Conservation (phyloP, 1,140 invertebrate species). For the Papilio machaon region DNA sequence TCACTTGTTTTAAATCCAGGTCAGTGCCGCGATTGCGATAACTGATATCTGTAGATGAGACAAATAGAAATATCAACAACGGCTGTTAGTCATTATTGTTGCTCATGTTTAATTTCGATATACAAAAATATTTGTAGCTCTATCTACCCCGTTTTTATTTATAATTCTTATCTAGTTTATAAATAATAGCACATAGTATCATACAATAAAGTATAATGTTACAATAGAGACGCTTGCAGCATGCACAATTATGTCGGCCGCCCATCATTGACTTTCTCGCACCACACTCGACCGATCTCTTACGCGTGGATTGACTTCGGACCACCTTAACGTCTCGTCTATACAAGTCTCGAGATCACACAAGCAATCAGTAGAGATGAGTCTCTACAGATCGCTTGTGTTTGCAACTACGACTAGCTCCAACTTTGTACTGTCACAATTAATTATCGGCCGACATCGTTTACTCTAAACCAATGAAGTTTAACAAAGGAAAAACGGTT, state of each 20-base stretch:
- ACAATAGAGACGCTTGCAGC: conserved; percentile 50
- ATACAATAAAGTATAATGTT: conserved; percentile 42
- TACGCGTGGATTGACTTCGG: conserved; percentile 45
- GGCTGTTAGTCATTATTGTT: conserved; percentile 19
- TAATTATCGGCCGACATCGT: neutral
- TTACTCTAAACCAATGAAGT: neutral
- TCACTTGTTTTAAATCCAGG: conserved; percentile 67
- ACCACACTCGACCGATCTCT: conserved; percentile 38
- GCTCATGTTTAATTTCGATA: neutral
- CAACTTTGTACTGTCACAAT: neutral
- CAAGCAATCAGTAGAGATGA: too few relatives aligned
- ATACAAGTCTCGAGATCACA: neutral
- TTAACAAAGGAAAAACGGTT: neutral
- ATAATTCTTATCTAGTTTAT: neutral
- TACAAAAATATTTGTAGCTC: neutral
- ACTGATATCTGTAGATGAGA: conserved; percentile 45
- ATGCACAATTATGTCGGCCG: conserved; percentile 72
- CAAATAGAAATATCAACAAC: conserved; percentile 41
- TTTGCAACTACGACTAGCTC: conserved; percentile 3
- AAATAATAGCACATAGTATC: neutral
- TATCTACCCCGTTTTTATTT: neutral
- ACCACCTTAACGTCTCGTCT: conserved; percentile 47
- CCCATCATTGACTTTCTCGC: conserved; percentile 73
- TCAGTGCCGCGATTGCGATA: conserved; percentile 61
- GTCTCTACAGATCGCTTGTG: too few relatives aligned